Evolutionary conservation across 2,888 invertebrate species (phyloP).

Genomic region (Spatulosminthurus flaviceps): DNA sequence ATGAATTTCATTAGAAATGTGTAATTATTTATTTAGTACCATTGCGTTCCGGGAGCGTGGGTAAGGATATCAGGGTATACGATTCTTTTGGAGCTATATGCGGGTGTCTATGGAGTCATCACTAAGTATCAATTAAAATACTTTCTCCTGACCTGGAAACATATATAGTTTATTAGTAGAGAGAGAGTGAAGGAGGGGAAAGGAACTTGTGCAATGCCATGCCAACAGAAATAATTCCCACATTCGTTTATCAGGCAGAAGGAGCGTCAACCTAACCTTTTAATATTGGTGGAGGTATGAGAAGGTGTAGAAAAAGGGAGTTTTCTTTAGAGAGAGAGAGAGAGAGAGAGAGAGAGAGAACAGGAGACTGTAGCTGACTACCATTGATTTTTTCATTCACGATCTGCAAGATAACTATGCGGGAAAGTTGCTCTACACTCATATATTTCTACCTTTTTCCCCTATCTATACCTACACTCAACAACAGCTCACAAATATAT

Average conservation of each 20-base stretch:
- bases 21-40: too few species aligned
- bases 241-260: too few species aligned
- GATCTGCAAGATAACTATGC: conserved; percentile 14
- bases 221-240: background rate
- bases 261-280: too few species aligned
- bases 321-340: too few species aligned
- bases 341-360: too few species aligned
- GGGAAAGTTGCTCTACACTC: background rate
- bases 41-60: too few species aligned
- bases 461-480: too few species aligned
- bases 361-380: background rate
- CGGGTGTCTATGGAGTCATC: background rate
- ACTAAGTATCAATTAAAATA: background rate
- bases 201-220: background rate
- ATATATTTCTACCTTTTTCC: background rate
- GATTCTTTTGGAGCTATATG: background rate
- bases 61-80: background rate
- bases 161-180: background rate
- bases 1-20: too few species aligned
- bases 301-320: too few species aligned
- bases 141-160: conserved; percentile 13
- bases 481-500: too few species aligned
- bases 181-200: background rate
- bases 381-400: conserved; percentile 8
- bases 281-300: too few species aligned